Evolutionary conservation across 1,140 invertebrate genomes (phyloP).

Genomic region (Lucilia cuprina): DNA sequence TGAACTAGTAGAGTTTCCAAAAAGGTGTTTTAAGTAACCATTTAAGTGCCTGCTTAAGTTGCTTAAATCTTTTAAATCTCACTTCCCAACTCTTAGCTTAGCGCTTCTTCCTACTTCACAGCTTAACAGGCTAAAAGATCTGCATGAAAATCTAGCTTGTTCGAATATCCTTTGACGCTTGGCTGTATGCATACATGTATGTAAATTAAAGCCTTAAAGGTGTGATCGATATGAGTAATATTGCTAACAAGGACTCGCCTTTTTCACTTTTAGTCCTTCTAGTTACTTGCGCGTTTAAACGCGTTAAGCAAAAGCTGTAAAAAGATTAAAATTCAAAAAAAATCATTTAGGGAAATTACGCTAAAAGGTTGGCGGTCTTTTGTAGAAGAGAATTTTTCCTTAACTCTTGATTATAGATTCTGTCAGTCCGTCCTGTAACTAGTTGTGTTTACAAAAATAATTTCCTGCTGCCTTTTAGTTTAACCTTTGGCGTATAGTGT

Average conservation of each 20-base stretch:
- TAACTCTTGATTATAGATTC: too few species aligned
- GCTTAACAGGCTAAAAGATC: background rate
- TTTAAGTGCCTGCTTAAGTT: background rate
- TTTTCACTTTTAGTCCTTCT: background rate
- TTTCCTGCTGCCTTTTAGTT: background rate
- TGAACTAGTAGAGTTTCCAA: background rate
- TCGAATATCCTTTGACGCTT: background rate
- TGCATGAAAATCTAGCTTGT: background rate
- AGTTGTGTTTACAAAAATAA: constrained; percentile 1
- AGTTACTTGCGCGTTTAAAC: background rate
- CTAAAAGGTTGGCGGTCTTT: background rate
- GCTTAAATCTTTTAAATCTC: background rate
- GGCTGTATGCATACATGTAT: too few species aligned
- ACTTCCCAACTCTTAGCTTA: background rate
- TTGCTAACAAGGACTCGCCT: background rate
- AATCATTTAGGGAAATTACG: background rate
- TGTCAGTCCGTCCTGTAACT: background rate
- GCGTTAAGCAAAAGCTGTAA: background rate
- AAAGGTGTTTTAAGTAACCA: constrained; percentile 6
- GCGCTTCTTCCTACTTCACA: background rate
- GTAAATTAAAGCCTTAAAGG: background rate
- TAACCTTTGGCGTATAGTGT: background rate
- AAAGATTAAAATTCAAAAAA: background rate
- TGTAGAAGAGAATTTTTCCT: background rate
- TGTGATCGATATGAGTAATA: background rate